phyloP scores from a whole-genome alignment of 2,113 vertebrate species.

The Microtus oregoni region DNA sequence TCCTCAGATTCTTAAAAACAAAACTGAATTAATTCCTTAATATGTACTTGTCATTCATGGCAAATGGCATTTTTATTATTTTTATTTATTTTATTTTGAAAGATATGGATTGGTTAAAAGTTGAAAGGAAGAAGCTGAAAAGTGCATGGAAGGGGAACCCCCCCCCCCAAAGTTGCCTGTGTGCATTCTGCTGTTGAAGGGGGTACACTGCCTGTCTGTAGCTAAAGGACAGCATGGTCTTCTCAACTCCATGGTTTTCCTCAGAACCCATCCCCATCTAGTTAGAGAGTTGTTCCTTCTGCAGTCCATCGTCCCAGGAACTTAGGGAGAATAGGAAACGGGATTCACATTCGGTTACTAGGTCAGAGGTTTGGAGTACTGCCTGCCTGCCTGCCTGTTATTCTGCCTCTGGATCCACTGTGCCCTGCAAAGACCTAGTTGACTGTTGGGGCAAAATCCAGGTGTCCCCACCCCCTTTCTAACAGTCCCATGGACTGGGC shows the following conservation, averaged over 20 bases:
- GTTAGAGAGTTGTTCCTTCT: neutral
- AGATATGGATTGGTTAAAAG: neutral
- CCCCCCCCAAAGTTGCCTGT: neutral
- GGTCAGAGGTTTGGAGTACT: neutral
- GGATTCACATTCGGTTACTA: neutral
- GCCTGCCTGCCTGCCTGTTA: neutral
- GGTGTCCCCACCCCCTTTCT: neutral
- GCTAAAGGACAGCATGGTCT: neutral
- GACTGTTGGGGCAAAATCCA: neutral
- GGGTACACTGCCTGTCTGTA: neutral
- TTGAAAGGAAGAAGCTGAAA: neutral
- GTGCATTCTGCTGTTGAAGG: neutral
- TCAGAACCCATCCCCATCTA: neutral
- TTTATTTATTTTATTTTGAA: slow-evolving; percentile 47
- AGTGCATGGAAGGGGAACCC: neutral
- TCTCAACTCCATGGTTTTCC: neutral
- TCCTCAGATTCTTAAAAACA: slow-evolving; percentile 2
- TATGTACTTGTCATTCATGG: neutral
- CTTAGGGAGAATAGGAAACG: neutral
- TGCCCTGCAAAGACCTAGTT: neutral
- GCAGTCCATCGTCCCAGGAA: neutral
- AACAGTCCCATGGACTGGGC: rapidly evolving
- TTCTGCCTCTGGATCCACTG: neutral
- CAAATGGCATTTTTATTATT: neutral
- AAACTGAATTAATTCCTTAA: neutral